phyloP scores from a whole-genome alignment of 1,140 invertebrate species.

The Eufriesea mexicana region DNA sequence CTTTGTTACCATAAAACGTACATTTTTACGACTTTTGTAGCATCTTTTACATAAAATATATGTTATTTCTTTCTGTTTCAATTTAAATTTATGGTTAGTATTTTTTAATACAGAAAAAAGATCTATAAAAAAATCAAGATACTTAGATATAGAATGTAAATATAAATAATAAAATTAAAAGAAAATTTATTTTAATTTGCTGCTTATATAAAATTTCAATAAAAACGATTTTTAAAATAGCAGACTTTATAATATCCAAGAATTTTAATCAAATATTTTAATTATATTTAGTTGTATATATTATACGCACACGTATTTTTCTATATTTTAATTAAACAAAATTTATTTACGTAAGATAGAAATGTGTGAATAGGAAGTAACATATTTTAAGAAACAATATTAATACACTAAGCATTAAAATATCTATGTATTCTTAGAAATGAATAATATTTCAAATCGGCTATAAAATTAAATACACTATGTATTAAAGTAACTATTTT shows the following conservation, averaged over 20 bases:
- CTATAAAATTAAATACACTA: conserved; percentile 25
- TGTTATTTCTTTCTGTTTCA: neutral
- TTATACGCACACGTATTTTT: conserved; percentile 20
- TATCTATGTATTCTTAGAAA: neutral
- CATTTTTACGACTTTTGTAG: conserved; percentile 19
- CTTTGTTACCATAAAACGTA: neutral
- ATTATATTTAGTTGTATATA: neutral
- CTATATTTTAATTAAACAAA: neutral
- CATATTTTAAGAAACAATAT: conserved; percentile 15
- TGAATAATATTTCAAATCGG: conserved; percentile 28
- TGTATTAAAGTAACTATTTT: conserved; percentile 57
- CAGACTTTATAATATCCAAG: neutral
- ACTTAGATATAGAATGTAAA: conserved; percentile 1
- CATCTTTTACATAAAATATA: conserved; percentile 14
- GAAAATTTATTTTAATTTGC: neutral
- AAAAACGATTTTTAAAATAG: neutral
- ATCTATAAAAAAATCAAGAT: neutral
- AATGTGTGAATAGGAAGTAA: neutral
- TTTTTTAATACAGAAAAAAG: neutral
- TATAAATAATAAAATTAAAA: neutral
- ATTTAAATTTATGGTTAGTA: neutral
- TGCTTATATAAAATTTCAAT: conserved; percentile 5
- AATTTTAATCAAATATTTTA: neutral
- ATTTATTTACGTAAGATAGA: neutral
- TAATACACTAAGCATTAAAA: conserved; percentile 5